phyloP scores from a whole-genome alignment of 92 coral and sea anemone species.

The Porites evermanni region DNA sequence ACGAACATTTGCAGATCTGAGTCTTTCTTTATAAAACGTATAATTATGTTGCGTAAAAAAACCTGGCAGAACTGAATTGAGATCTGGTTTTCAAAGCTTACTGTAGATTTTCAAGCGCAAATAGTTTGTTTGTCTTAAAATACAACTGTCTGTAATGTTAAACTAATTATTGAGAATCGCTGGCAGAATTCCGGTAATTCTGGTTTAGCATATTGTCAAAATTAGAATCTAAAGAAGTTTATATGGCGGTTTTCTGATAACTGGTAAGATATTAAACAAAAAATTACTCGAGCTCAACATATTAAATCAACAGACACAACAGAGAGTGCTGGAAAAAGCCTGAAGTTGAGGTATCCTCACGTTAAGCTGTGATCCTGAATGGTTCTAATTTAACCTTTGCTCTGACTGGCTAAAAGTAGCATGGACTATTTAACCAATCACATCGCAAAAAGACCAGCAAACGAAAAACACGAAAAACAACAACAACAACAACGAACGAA shows the following conservation, averaged over 20 bases:
- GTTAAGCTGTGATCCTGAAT: not conserved
- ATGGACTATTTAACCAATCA: not conserved
- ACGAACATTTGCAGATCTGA: no score
- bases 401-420: not conserved
- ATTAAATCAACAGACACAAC: not conserved
- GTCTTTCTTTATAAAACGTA: no score
- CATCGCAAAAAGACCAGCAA: not conserved
- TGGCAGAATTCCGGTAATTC: slow-evolving; percentile 21
- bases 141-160: not conserved
- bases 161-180: not conserved
- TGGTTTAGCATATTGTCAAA: not conserved
- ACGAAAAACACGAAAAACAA: not conserved
- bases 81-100: slow-evolving; percentile 5
- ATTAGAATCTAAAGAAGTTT: no score
- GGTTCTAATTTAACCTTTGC: not conserved
- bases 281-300: not conserved
- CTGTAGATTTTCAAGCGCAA: slow-evolving; percentile 3
- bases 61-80: not conserved
- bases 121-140: not conserved
- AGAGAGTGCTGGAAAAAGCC: not conserved
- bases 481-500: not conserved
- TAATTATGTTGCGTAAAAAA: not conserved
- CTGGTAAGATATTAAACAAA: not conserved
- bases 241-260: not conserved
- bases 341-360: no score